A percentile compares a stretch with the other conserved stretches of the same genome.
Conservation (phyloP, 2,113 vertebrate genomes). For the Gallinago paraguaiae region DNA sequence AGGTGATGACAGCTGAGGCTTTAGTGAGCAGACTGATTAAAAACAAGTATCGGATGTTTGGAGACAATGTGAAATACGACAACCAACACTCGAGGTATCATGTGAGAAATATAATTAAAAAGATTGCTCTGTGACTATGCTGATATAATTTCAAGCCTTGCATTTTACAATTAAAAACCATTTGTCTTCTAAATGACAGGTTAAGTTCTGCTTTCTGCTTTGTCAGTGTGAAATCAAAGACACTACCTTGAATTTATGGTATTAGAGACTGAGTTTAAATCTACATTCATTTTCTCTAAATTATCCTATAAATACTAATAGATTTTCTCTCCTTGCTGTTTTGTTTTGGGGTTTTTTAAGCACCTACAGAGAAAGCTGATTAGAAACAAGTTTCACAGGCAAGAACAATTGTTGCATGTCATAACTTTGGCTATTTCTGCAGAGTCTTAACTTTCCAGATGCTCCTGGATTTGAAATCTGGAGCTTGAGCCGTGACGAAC, state of each 20-base stretch:
- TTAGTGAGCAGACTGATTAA: background rate
- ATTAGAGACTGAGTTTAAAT: background rate
- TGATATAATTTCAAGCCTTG: background rate
- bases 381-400: background rate
- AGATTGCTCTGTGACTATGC: background rate
- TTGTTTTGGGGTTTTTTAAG: background rate
- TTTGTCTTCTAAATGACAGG: conserved; percentile 19
- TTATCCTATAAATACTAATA: background rate
- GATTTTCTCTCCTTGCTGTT: background rate
- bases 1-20: conserved; percentile 45
- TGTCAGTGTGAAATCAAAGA: conserved; percentile 5
- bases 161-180: background rate
- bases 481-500: conserved; percentile 5
- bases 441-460: conserved; percentile 34
- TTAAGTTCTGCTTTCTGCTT: background rate
- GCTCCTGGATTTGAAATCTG: conserved; percentile 2
- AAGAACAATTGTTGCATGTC: conserved; percentile 7
- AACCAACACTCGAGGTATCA: background rate
- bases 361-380: background rate
- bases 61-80: background rate
- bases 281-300: background rate
- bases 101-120: background rate
- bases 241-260: background rate
- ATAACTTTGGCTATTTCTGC: background rate
- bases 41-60: conserved; percentile 31